Evolutionary conservation across 2,113 vertebrate species (phyloP).

Genomic region (Tretioscincus oriximinensis): DNA sequence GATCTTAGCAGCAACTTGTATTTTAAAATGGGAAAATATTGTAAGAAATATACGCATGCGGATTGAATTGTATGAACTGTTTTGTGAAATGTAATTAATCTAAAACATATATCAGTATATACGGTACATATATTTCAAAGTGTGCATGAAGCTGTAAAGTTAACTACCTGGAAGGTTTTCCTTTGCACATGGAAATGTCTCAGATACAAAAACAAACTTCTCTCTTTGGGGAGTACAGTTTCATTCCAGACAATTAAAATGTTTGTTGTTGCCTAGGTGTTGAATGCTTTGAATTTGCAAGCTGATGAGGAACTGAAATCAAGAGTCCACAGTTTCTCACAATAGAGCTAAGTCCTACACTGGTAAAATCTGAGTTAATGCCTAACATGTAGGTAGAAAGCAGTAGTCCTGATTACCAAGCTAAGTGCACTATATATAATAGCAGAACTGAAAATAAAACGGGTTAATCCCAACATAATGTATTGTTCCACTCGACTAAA

Average conservation of each 20-base stretch:
- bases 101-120: too few species aligned
- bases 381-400: constrained; percentile 62
- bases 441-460: constrained; percentile 6
- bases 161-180: constrained; percentile 13
- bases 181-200: constrained; percentile 45
- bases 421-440: constrained; percentile 68
- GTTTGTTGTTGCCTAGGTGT: constrained; percentile 37
- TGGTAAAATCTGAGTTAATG: constrained; percentile 67
- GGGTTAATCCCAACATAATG: background rate
- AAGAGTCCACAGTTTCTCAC: constrained; percentile 14
- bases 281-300: background rate
- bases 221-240: constrained; percentile 40
- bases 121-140: constrained; percentile 2
- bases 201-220: constrained; percentile 50
- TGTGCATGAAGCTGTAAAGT: constrained; percentile 41
- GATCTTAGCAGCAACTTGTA: too few species aligned
- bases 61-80: too few species aligned
- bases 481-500: constrained; percentile 12
- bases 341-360: background rate
- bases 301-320: constrained; percentile 15
- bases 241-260: constrained; percentile 28
- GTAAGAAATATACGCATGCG: too few species aligned
- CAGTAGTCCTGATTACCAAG: constrained; percentile 54
- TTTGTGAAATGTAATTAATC: too few species aligned
- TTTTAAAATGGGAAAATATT: too few species aligned